Evolutionary conservation across 2,797 vertebrate species (phyloP).

Genomic region (Hyperoplus immaculatus): DNA sequence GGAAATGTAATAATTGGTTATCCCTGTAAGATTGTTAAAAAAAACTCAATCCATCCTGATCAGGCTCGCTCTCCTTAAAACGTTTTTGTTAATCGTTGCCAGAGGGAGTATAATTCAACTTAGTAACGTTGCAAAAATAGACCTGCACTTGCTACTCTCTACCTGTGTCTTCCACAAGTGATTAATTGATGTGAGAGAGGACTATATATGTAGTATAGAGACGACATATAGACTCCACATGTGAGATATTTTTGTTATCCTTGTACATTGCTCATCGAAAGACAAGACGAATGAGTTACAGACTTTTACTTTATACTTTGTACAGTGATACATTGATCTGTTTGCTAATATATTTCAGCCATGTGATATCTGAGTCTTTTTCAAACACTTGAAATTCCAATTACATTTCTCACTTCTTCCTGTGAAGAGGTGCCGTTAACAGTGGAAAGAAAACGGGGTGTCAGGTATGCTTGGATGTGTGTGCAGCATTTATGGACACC

Average conservation of each 20-base stretch:
- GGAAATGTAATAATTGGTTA: slow-evolving; percentile 58
- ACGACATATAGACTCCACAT: neutral
- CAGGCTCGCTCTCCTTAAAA: slow-evolving; percentile 48
- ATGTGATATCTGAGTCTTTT: slow-evolving; percentile 72
- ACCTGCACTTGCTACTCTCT: slow-evolving; percentile 9
- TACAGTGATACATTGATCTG: slow-evolving; percentile 50
- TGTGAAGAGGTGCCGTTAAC: slow-evolving; percentile 54
- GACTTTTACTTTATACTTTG: slow-evolving; percentile 47
- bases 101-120: slow-evolving; percentile 56
- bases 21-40: slow-evolving; percentile 65
- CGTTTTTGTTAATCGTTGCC: slow-evolving; percentile 68
- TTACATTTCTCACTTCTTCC: slow-evolving; percentile 62
- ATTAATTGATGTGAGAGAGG: slow-evolving; percentile 32
- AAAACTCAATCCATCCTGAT: slow-evolving; percentile 55
- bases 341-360: slow-evolving; percentile 63
- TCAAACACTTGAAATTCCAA: slow-evolving; percentile 67
- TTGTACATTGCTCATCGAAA: slow-evolving; percentile 35
- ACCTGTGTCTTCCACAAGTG: slow-evolving; percentile 29
- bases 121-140: slow-evolving; percentile 40
- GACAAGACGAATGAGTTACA: slow-evolving; percentile 18
- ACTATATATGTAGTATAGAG: neutral
- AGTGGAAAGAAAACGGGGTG: slow-evolving; percentile 16
- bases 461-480: slow-evolving; percentile 43
- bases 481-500: slow-evolving; percentile 48
- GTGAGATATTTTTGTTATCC: slow-evolving; percentile 38